These are phyloP conservation scores for Selene dorsalis DNA, from an alignment of 2,797 vertebrate species.

Conservation along the genomic window DNA sequence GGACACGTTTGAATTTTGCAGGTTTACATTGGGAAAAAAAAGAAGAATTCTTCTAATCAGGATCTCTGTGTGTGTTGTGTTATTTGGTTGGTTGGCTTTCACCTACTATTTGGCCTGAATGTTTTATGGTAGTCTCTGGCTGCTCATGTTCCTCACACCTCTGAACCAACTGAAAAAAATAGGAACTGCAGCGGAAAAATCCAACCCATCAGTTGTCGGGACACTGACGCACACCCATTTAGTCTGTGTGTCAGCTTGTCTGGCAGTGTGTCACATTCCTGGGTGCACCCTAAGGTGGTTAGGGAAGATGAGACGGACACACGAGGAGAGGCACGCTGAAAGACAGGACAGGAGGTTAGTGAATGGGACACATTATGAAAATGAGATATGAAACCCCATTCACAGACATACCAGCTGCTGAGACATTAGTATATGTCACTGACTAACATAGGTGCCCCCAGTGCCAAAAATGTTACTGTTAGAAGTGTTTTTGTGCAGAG, in stretches of 20 bases:
- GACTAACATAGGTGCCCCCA: not conserved
- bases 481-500: conserved; percentile 21
- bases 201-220: conserved; percentile 37
- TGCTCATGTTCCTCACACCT: conserved; percentile 34
- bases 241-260: conserved; percentile 51
- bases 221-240: conserved; percentile 55
- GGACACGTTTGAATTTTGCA: not conserved
- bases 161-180: conserved; percentile 43
- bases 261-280: conserved; percentile 67
- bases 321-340: conserved; percentile 50
- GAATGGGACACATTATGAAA: conserved; percentile 59
- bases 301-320: conserved; percentile 62
- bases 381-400: conserved; percentile 55
- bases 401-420: conserved; percentile 44
- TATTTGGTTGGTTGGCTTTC: not conserved
- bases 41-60: not conserved
- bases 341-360: conserved; percentile 42
- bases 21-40: not conserved
- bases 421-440: conserved; percentile 48
- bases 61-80: not conserved
- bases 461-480: conserved; percentile 10
- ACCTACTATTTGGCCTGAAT: not conserved
- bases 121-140: not conserved
- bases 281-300: conserved; percentile 49
- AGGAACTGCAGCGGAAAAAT: conserved; percentile 16